Percentiles rank a stretch among this genome's conserved stretches.
Evolutionary conservation across 2,113 vertebrate species (phyloP).

Genomic region (Martes martes): DNA sequence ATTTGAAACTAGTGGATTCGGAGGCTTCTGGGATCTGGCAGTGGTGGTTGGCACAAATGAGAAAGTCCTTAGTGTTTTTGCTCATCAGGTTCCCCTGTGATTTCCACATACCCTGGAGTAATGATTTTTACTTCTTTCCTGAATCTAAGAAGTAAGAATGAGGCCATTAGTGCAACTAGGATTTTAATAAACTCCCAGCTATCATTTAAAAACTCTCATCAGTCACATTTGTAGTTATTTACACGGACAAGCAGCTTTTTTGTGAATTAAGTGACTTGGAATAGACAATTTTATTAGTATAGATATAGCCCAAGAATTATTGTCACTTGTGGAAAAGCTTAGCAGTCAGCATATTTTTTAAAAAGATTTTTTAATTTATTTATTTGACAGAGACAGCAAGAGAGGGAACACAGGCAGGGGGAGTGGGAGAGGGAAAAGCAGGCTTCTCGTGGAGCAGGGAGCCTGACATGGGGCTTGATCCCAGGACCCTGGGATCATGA

Average conservation of each 20-base stretch:
- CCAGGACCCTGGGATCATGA: no score
- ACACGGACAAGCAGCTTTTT: background rate
- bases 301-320: constrained; percentile 25
- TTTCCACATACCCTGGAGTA: background rate
- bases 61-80: background rate
- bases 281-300: constrained; percentile 39
- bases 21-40: background rate
- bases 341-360: background rate
- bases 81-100: background rate
- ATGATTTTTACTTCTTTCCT: background rate
- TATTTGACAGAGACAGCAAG: no score
- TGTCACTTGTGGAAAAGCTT: background rate
- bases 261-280: constrained; percentile 34
- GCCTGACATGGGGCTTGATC: no score
- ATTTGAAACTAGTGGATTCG: background rate
- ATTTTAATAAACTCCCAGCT: constrained; percentile 13
- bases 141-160: background rate
- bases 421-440: no score
- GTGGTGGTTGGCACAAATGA: background rate
- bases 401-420: no score
- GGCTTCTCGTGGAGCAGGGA: no score
- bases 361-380: no score
- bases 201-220: constrained; percentile 32
- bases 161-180: background rate
- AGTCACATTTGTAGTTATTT: constrained; percentile 46